Evolutionary conservation across 2,113 vertebrate genomes (phyloP).

Genomic region (Kryptolebias marmoratus): DNA sequence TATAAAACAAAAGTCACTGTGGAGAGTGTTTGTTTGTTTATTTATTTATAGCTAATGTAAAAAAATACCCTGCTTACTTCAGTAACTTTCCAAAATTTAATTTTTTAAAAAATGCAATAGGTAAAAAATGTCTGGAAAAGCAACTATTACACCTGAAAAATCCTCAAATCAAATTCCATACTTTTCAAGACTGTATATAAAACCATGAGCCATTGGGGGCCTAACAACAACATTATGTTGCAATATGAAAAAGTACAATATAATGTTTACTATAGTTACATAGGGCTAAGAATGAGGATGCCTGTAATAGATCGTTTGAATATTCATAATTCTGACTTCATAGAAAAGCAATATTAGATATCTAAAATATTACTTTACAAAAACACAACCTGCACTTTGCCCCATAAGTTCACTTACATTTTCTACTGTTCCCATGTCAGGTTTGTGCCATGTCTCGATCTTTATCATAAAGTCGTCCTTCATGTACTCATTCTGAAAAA

Average conservation of each 20-base stretch:
- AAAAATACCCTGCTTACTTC: too few relatives aligned
- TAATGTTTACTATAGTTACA: too few relatives aligned
- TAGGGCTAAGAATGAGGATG: too few relatives aligned
- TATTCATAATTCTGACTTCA: background rate
- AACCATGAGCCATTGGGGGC: background rate
- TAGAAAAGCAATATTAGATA: background rate
- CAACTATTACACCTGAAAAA: too few relatives aligned
- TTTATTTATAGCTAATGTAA: too few relatives aligned
- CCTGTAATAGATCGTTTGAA: too few relatives aligned
- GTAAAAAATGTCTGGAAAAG: too few relatives aligned
- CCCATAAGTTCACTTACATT: conserved; percentile 85
- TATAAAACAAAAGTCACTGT: too few relatives aligned
- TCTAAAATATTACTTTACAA: background rate
- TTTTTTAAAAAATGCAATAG: too few relatives aligned
- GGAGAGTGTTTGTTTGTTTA: too few relatives aligned
- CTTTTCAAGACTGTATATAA: background rate
- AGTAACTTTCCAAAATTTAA: too few relatives aligned
- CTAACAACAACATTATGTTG: background rate
- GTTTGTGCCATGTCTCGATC: conserved; percentile 99
- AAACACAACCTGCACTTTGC: background rate
- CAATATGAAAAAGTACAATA: background rate
- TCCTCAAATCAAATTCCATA: too few relatives aligned
- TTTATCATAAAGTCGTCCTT: conserved; percentile 99
- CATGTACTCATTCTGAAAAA: conserved; percentile 95
- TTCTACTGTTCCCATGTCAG: conserved; percentile 92